phyloP scores from a whole-genome alignment of 1,140 invertebrate genomes.

The Heliconius hermathena region DNA sequence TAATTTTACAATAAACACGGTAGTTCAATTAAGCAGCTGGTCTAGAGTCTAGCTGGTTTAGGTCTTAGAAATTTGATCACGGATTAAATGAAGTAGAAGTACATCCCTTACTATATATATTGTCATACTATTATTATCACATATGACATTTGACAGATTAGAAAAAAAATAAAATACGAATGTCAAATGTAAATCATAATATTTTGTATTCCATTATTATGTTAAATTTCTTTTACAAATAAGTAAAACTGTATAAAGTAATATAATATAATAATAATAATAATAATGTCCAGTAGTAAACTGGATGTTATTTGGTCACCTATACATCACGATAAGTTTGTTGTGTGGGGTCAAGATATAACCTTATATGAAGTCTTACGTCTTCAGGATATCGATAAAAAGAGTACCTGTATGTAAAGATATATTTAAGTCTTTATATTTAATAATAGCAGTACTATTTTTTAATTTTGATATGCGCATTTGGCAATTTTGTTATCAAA shows the following conservation, averaged over 20 bases:
- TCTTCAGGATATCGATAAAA: conserved; percentile 82
- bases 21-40: too few species aligned
- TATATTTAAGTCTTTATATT: background rate
- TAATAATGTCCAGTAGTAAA: conserved; percentile 63
- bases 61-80: background rate
- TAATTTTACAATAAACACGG: background rate
- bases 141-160: background rate
- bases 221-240: background rate
- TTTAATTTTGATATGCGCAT: background rate
- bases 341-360: conserved; percentile 93
- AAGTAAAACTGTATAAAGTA: background rate
- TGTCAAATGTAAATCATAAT: conserved; percentile 28
- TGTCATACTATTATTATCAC: background rate
- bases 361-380: conserved; percentile 89
- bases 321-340: conserved; percentile 88
- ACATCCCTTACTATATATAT: background rate
- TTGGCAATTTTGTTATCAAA: background rate
- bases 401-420: conserved; percentile 82
- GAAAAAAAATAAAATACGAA: background rate
- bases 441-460: background rate
- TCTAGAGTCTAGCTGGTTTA: background rate
- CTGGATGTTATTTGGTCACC: conserved; percentile 91
- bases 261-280: background rate
- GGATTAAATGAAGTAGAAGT: background rate
- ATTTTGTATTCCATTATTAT: conserved; percentile 17